Evolutionary conservation across 2,797 vertebrate species (phyloP), one percentile per base, ranked within the genome.

Genomic region (Gila robusta): DNA sequence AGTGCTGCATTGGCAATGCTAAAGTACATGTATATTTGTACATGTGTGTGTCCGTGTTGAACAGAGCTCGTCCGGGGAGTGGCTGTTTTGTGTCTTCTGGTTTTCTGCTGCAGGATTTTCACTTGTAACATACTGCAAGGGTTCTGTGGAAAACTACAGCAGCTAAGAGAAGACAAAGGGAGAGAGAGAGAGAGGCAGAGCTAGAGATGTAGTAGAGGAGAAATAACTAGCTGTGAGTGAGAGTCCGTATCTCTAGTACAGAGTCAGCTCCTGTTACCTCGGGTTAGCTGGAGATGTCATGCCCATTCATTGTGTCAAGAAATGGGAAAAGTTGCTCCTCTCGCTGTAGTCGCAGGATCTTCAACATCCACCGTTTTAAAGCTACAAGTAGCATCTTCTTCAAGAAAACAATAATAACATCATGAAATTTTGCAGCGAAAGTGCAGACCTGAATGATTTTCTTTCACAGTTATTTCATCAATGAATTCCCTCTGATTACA

Each of bases 61-160:
- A 62, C 64, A 52, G 41, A 91, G 88, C 88, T 91, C 86, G 88
- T 88, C 86, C 89, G 89, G 92, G 94, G 94, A 95, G 94, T 94
- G 93, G 94, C 93, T 94, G 92, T 91, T 93, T 94, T 83, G 83
- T 93, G 85, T 87, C 90, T 89, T 90, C 90, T 83, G 89, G 84
- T 72, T 91, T 91, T 89, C 89, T 93, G 91, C 93, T 94, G 93
- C 93, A 94, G 93, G 93, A 91, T 92, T 93, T 94, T 94, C 84
- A 87, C 88, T 88, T 87, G 92, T 73, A 87, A 84, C 69, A 84
- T 76, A 82, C 81, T 86, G 82, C 72, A 74, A 84, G 79, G 80
- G 82, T 83, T 88, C 82, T 89, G 89, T 89, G 89, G 90, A 89
- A 88, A 88, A 89, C 86, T 87, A 89, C 88, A 89, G 89, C 87